phyloP scores from a whole-genome alignment of 2,888 invertebrate genomes.

The Amitus sp. region DNA sequence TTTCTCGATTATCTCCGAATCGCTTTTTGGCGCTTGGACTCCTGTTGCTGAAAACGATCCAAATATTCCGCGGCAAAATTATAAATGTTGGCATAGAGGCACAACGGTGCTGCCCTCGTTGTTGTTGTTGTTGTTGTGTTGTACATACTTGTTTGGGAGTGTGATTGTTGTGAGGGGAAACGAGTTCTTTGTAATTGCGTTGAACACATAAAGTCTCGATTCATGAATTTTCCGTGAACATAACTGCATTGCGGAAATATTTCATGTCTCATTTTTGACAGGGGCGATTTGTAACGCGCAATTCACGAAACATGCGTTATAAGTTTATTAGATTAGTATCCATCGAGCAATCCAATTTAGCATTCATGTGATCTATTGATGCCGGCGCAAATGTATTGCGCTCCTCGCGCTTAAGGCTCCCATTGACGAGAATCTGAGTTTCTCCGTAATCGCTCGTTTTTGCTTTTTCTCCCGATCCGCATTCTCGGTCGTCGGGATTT shows the following conservation, averaged over 20 bases:
- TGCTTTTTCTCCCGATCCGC: not conserved
- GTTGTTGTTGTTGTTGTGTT: no score
- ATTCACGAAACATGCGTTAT: slow-evolving; percentile 2
- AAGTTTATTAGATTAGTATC: slow-evolving; percentile 2
- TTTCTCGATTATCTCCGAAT: no score
- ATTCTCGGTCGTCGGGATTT: not conserved
- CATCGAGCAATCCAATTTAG: not conserved
- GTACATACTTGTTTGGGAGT: no score
- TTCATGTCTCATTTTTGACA: slow-evolving; percentile 9
- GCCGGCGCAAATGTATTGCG: not conserved
- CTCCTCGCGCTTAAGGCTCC: not conserved
- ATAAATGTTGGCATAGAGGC: no score
- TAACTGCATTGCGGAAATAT: slow-evolving; percentile 8
- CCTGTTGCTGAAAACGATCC: no score
- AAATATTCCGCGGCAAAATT: no score
- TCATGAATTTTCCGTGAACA: slow-evolving; percentile 8
- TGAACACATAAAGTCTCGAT: slow-evolving; percentile 4
- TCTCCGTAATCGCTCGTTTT: not conserved
- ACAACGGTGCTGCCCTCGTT: not conserved
- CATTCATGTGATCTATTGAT: slow-evolving; percentile 3
- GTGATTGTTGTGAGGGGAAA: not conserved
- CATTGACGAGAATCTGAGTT: not conserved
- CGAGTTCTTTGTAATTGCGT: not conserved
- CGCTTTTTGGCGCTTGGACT: no score
- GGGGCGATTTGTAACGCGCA: not conserved